Percentiles rank a stretch among this genome's conserved stretches.
phyloP scores from a whole-genome alignment of 2,113 vertebrate species.

The Peromyscus leucopus region DNA sequence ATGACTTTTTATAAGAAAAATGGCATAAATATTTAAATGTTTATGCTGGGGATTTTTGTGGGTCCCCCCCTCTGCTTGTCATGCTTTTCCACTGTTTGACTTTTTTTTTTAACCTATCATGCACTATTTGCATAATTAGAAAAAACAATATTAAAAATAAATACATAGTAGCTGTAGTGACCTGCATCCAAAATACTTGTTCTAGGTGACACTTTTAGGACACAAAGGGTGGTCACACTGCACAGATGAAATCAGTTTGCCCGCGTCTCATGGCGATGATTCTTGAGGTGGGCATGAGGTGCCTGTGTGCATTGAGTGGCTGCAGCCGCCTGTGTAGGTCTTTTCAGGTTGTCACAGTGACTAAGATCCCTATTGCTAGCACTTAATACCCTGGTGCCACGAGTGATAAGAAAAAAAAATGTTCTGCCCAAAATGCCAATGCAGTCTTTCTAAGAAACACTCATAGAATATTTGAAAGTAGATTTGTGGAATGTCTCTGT shows the following conservation, averaged over 20 bases:
- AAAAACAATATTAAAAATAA: conserved; percentile 52
- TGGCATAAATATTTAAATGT: conserved; percentile 57
- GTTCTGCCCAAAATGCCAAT: background rate
- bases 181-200: background rate
- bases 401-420: background rate
- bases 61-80: background rate
- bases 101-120: background rate
- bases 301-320: background rate
- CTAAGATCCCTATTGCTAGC: background rate
- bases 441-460: background rate
- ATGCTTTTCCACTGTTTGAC: background rate
- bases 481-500: background rate
- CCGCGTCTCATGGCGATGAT: fast-evolving
- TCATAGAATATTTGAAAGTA: background rate
- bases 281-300: background rate
- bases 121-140: conserved; percentile 4
- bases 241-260: background rate
- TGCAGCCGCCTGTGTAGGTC: background rate
- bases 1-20: conserved; percentile 60
- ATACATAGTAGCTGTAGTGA: background rate
- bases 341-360: background rate
- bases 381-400: background rate
- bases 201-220: background rate
- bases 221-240: background rate
- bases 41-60: conserved; percentile 15